Evolutionary conservation across 1,140 invertebrate genomes (phyloP).

Genomic region (Diabrotica virgifera): DNA sequence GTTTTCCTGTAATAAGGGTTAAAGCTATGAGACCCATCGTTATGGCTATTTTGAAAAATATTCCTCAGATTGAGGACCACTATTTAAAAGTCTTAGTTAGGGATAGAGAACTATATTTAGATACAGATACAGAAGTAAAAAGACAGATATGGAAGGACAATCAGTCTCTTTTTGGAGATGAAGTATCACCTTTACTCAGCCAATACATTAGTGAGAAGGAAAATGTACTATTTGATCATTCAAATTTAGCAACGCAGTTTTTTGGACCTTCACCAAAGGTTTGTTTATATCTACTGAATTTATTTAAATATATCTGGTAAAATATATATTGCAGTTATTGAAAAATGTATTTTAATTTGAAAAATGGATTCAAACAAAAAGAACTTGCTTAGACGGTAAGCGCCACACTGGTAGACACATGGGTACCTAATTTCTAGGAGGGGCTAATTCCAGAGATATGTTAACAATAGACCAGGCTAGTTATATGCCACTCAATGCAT

Average conservation of each 20-base stretch:
- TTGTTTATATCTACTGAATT: slow-evolving; percentile 13
- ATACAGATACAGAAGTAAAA: slow-evolving; percentile 95
- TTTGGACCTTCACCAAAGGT: slow-evolving; percentile 90
- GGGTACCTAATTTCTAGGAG: too few relatives aligned
- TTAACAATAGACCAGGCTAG: too few relatives aligned
- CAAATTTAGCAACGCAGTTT: slow-evolving; percentile 84
- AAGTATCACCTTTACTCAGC: slow-evolving; percentile 91
- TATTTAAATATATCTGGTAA: neutral
- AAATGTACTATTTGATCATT: slow-evolving; percentile 85
- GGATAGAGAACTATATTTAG: slow-evolving; percentile 89
- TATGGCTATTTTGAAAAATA: slow-evolving; percentile 91
- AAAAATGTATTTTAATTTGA: too few relatives aligned
- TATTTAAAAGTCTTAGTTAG: slow-evolving; percentile 83
- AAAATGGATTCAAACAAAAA: too few relatives aligned
- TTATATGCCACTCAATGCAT: too few relatives aligned
- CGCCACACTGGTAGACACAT: too few relatives aligned
- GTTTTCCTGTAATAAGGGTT: slow-evolving; percentile 89
- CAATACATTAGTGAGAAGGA: slow-evolving; percentile 94
- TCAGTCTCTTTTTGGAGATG: slow-evolving; percentile 94
- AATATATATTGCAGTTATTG: neutral
- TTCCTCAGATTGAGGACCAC: slow-evolving; percentile 90
- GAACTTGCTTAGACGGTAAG: neutral
- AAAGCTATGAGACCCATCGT: slow-evolving; percentile 92
- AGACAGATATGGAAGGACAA: slow-evolving; percentile 98
- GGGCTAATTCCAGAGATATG: too few relatives aligned